Evolutionary conservation across 2,113 vertebrate species (phyloP).

Genomic region (Entomyzon cyanotis): DNA sequence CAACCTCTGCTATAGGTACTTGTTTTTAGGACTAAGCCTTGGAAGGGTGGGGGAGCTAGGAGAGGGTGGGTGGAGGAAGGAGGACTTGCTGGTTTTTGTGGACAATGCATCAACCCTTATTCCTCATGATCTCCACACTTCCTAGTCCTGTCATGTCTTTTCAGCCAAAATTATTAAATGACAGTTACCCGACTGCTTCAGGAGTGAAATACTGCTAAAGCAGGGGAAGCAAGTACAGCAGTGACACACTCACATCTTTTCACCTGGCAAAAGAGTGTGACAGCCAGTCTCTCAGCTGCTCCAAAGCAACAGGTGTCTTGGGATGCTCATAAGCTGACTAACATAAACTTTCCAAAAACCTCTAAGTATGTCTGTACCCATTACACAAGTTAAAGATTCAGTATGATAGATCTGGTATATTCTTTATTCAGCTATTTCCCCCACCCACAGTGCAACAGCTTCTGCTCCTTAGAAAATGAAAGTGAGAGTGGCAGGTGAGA

Average conservation of each 20-base stretch:
- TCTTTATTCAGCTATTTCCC: background rate
- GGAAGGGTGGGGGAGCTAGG: background rate
- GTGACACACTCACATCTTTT: background rate
- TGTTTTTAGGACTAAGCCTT: background rate
- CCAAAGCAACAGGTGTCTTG: background rate
- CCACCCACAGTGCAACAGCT: background rate
- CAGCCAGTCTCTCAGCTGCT: background rate
- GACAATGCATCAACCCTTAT: background rate
- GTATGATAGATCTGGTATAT: background rate
- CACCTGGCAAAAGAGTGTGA: background rate
- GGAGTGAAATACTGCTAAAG: background rate
- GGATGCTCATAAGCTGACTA: background rate
- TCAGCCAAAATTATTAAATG: background rate
- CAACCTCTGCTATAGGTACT: background rate
- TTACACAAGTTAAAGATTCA: background rate
- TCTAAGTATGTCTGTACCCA: background rate
- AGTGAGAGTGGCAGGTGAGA: background rate
- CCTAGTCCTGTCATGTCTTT: background rate
- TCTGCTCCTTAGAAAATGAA: background rate
- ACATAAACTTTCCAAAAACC: background rate
- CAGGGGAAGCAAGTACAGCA: background rate
- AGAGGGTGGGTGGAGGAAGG: background rate
- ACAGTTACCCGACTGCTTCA: background rate
- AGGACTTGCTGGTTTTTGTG: background rate
- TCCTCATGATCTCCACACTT: background rate